These are phyloP conservation scores for Pammene fasciana DNA, from an alignment of 2,888 invertebrate species.

Conservation along the genomic window DNA sequence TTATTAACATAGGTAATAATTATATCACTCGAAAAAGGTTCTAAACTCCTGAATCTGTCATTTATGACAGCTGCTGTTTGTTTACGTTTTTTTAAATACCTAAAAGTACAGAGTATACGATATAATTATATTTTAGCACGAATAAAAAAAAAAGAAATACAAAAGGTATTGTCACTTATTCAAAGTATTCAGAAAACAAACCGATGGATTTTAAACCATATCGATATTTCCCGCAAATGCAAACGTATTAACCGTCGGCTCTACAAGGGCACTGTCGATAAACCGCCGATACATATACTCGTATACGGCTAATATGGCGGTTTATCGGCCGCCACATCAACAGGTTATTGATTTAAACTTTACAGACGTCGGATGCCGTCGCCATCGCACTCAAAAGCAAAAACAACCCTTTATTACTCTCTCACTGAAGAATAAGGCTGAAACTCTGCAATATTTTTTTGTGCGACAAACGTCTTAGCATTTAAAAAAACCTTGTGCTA, in stretches of 20 bases:
- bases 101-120: no score
- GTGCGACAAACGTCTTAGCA: slow-evolving; percentile 17
- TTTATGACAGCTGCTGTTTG: no score
- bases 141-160: no score
- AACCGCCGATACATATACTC: slow-evolving; percentile 10
- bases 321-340: slow-evolving; percentile 37
- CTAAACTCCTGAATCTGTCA: no score
- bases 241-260: not conserved
- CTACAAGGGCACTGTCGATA: slow-evolving; percentile 11
- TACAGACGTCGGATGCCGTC: slow-evolving; percentile 28
- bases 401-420: slow-evolving; percentile 2
- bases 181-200: no score
- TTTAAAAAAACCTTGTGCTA: not conserved
- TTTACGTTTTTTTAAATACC: no score
- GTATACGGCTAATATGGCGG: slow-evolving; percentile 33
- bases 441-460: not conserved
- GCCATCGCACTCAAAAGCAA: not conserved
- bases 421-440: slow-evolving; percentile 7
- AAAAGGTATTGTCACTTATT: not conserved
- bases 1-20: no score
- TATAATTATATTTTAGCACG: no score
- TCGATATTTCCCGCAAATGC: slow-evolving; percentile 1
- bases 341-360: slow-evolving; percentile 43
- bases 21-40: no score
- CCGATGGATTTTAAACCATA: not conserved